Evolutionary conservation across 1,140 invertebrate genomes (phyloP).

Genomic region (Drosophila suzukii): DNA sequence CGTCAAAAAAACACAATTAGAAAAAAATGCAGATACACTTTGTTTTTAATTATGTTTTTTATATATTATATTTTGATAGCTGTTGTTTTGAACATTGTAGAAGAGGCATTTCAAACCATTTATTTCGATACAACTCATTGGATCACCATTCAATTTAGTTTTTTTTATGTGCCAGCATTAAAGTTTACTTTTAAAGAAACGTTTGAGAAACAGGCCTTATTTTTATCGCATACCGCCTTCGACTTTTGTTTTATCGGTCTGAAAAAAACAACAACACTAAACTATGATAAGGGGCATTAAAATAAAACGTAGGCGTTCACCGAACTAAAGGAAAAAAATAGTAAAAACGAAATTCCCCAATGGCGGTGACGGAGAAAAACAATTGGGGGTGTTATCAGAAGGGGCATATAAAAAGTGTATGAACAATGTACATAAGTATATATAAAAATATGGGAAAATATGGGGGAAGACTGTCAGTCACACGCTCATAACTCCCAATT

Average conservation of each 20-base stretch:
- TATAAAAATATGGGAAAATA: conserved; percentile 24
- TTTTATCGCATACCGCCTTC: conserved; percentile 19
- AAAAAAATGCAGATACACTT: not conserved
- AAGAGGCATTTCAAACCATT: not conserved
- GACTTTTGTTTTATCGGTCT: conserved; percentile 28
- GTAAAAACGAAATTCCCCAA: conserved; percentile 55
- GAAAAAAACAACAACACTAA: conserved; percentile 50
- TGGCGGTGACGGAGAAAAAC: conserved; percentile 49
- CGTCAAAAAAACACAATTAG: not conserved
- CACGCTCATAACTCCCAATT: conserved; percentile 80
- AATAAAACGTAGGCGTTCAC: conserved; percentile 81
- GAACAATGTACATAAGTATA: not conserved
- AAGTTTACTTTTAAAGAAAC: conserved; percentile 3
- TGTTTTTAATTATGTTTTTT: not conserved
- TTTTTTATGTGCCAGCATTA: not conserved
- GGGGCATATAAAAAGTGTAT: conserved; percentile 13
- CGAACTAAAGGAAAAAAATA: conserved; percentile 46
- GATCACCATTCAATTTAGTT: not conserved
- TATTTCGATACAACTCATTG: not conserved
- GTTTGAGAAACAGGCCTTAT: conserved; percentile 15
- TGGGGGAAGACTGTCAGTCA: conserved; percentile 47
- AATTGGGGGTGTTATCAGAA: conserved; percentile 52
- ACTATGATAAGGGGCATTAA: conserved; percentile 80
- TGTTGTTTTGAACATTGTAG: too few relatives aligned
- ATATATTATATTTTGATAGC: too few relatives aligned